Evolutionary conservation across 2,888 invertebrate genomes (phyloP).

Genomic region (Amiota communis): DNA sequence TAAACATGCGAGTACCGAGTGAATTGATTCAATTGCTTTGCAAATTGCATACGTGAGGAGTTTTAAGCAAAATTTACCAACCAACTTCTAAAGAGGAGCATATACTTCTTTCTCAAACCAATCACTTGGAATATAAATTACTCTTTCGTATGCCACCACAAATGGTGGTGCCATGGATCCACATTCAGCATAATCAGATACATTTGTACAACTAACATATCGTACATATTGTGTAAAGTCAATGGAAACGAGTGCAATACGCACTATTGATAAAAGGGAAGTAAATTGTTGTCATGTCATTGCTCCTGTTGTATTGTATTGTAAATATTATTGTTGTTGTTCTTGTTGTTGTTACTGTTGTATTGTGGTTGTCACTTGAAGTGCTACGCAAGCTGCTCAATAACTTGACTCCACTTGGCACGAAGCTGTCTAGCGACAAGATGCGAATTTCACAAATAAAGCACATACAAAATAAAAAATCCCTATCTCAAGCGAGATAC

Average conservation of each 20-base stretch:
- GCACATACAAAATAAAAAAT: too few species aligned
- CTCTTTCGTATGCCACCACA: background rate
- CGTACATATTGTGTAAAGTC: too few species aligned
- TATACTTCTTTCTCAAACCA: conserved; percentile 30
- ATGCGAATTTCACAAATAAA: too few species aligned
- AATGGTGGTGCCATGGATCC: too few species aligned
- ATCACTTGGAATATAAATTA: conserved; percentile 8
- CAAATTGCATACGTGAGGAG: background rate
- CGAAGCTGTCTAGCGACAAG: background rate
- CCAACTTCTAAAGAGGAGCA: too few species aligned
- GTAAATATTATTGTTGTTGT: conserved; percentile 38
- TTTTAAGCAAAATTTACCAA: too few species aligned
- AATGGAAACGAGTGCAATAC: background rate
- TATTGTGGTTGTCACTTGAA: conserved; percentile 59
- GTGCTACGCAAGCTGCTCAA: conserved; percentile 47
- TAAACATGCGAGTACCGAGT: conserved; percentile 44
- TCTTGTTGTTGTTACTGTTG: conserved; percentile 37
- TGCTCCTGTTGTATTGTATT: conserved; percentile 28
- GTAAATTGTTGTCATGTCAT: conserved; percentile 44
- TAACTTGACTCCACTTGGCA: conserved; percentile 24
- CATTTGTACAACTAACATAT: too few species aligned
- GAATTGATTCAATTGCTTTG: conserved; percentile 53
- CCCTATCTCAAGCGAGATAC: background rate
- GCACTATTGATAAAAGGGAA: conserved; percentile 39
- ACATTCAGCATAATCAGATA: too few species aligned